Percentiles rank a stretch among this genome's conserved stretches.
phyloP scores from a whole-genome alignment of 2,113 vertebrate species.

The Thermophis baileyi region DNA sequence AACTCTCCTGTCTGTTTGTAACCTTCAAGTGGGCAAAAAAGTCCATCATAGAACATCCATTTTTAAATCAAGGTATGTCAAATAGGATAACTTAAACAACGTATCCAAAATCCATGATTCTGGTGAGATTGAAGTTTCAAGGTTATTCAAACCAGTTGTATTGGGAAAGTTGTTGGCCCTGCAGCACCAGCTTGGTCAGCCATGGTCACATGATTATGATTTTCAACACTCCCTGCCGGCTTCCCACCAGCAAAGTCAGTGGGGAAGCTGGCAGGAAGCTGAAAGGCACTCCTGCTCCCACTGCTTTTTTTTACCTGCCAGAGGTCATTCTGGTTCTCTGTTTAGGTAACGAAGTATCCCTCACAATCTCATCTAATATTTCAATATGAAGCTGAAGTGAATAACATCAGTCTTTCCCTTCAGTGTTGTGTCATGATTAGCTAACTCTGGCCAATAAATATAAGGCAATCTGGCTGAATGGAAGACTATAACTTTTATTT shows the following conservation, averaged over 20 bases:
- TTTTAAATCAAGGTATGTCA: background rate
- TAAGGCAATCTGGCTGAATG: slow-evolving; percentile 31
- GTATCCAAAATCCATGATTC: background rate
- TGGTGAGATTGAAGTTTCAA: background rate
- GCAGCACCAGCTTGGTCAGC: background rate
- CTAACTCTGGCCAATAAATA: slow-evolving; percentile 9
- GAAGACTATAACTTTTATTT: slow-evolving; percentile 15
- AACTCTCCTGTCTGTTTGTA: background rate
- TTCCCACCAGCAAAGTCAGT: background rate
- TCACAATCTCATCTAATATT: slow-evolving; percentile 13
- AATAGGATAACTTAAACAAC: background rate
- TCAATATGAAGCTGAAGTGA: slow-evolving; percentile 46
- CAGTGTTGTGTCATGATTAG: slow-evolving; percentile 40
- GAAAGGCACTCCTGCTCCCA: background rate
- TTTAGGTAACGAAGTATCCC: background rate
- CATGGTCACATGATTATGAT: background rate
- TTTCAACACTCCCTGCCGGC: background rate
- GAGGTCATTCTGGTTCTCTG: background rate
- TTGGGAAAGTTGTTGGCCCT: background rate
- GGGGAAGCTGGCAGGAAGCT: background rate
- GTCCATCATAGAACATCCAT: background rate
- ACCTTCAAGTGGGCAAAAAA: background rate
- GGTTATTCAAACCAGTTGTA: background rate
- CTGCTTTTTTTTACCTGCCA: background rate
- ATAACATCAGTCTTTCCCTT: slow-evolving; percentile 34